Evolutionary conservation across 1,140 invertebrate genomes (phyloP).

Genomic region (Temnothorax curvispinosus): DNA sequence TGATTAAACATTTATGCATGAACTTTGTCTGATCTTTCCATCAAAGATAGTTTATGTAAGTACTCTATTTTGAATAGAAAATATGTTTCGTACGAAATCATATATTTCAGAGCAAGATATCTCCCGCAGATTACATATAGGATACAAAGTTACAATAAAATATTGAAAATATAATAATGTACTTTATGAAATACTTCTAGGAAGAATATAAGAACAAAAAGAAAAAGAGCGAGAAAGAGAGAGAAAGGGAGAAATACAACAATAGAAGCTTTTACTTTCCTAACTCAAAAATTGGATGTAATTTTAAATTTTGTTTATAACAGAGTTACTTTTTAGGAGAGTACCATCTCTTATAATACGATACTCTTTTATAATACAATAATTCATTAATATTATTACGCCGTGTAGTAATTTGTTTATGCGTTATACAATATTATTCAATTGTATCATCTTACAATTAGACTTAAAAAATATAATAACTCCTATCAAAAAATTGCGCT

Average conservation of each 20-base stretch:
- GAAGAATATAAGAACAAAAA: background rate
- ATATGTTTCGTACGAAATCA: background rate
- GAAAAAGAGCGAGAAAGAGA: too few species aligned
- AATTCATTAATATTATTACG: background rate
- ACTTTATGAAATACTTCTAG: background rate
- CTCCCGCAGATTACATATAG: background rate
- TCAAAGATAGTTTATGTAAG: background rate
- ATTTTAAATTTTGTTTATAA: background rate
- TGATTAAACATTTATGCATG: slow-evolving; percentile 14
- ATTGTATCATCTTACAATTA: background rate
- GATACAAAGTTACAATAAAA: background rate
- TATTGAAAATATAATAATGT: background rate
- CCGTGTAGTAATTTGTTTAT: background rate
- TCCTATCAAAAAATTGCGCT: background rate
- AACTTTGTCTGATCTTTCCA: slow-evolving; percentile 2
- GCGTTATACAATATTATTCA: background rate
- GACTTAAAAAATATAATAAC: background rate
- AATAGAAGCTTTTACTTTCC: background rate
- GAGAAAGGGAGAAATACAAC: too few species aligned
- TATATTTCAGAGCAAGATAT: background rate
- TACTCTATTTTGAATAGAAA: background rate
- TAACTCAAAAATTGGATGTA: background rate
- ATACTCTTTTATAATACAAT: background rate
- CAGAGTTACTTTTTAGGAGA: background rate
- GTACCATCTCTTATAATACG: background rate